Evolutionary conservation across 2,797 vertebrate genomes (phyloP).

Genomic region (Pampus argenteus): DNA sequence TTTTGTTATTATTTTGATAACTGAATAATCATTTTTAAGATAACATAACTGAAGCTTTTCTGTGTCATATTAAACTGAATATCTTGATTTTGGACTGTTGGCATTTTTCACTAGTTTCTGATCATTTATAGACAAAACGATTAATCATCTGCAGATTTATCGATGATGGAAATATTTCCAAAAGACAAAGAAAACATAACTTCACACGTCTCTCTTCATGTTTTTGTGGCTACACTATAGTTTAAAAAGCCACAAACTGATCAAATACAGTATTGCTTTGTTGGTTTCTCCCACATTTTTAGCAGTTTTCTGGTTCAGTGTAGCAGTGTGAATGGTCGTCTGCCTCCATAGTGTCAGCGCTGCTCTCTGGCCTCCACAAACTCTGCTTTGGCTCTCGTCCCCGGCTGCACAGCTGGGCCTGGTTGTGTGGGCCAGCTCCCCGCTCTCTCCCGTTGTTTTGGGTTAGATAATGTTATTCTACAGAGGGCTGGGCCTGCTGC

Average conservation of each 20-base stretch:
- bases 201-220: not conserved
- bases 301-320: not conserved
- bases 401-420: slow-evolving; percentile 76
- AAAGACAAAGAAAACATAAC: not conserved
- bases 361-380: slow-evolving; percentile 50
- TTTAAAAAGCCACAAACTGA: not conserved
- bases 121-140: too few relatives aligned
- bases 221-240: too few relatives aligned
- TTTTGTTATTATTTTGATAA: too few relatives aligned
- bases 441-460: slow-evolving; percentile 73
- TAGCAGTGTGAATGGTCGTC: not conserved
- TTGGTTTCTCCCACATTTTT: not conserved
- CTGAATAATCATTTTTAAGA: too few relatives aligned
- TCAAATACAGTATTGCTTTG: too few relatives aligned
- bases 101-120: too few relatives aligned
- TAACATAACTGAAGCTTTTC: too few relatives aligned
- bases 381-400: slow-evolving; percentile 64
- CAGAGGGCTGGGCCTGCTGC: slow-evolving; percentile 72
- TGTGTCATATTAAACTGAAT: too few relatives aligned
- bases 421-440: slow-evolving; percentile 66
- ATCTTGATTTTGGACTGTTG: too few relatives aligned
- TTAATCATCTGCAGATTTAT: too few relatives aligned
- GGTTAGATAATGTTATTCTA: slow-evolving; percentile 85
- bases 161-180: not conserved
- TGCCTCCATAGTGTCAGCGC: slow-evolving; percentile 24